Evolutionary conservation across 2,113 vertebrate genomes (phyloP).

Genomic region (Monopterus albus): DNA sequence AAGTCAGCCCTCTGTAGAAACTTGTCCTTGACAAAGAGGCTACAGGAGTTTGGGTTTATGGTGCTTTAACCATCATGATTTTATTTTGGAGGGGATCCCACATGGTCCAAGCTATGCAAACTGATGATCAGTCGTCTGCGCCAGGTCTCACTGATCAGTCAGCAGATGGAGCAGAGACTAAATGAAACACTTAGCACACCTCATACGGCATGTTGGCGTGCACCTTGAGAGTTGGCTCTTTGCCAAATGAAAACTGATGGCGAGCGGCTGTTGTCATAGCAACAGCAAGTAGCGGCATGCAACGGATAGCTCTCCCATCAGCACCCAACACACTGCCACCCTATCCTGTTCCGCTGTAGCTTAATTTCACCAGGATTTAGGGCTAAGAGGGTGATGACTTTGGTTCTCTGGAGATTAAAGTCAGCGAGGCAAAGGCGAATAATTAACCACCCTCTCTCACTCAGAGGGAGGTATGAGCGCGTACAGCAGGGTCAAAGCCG

Average conservation of each 20-base stretch:
- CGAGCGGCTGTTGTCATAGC: conserved; percentile 67
- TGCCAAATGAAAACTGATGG: conserved; percentile 35
- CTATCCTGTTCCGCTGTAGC: conserved; percentile 16
- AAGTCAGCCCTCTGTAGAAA: not conserved
- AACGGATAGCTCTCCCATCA: conserved; percentile 9
- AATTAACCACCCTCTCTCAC: conserved; percentile 15
- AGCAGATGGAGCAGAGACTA: conserved; percentile 10
- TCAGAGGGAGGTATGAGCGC: not conserved
- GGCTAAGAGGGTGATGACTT: conserved; percentile 21
- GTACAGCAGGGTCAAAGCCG: not conserved
- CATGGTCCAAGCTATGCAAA: conserved; percentile 1
- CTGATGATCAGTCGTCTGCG: not conserved
- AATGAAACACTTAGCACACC: conserved; percentile 57
- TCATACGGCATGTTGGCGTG: conserved; percentile 47
- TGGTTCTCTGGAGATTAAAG: not conserved
- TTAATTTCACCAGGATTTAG: conserved; percentile 37
- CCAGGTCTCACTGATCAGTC: not conserved
- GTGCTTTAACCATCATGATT: not conserved
- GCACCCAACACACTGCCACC: not conserved
- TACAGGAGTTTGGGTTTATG: not conserved
- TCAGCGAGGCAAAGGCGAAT: conserved; percentile 9
- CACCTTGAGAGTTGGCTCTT: conserved; percentile 60
- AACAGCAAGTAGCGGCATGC: conserved; percentile 53
- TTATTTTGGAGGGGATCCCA: not conserved
- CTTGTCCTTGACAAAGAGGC: not conserved